Evolutionary conservation across 2,888 invertebrate species (phyloP), one percentile per base, ranked within the genome.

Genomic region (Invenusta paracnida): DNA sequence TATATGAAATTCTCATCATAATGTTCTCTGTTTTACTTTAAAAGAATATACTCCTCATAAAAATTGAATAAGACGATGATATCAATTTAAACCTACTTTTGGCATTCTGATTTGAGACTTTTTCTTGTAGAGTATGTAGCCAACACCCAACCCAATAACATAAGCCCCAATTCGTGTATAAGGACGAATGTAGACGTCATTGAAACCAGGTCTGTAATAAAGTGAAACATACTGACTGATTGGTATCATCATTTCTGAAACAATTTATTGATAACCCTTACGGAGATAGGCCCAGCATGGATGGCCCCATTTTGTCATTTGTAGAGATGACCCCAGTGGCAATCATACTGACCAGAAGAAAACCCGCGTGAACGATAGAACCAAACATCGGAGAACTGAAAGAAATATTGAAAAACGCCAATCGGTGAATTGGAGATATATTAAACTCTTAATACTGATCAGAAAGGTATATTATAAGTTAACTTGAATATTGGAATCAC

Each of bases 161-260:
- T 92, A 92, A 0, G 92, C 92, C 0, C 91, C 91, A 86, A 92
- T 90, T 81, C 92, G 89, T 81, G 90, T 89, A 89, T 91, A 93
- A 0, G 92, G 92, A 73, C 90, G 90, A 29, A 91, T 89, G 88
- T 92, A 93, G 1, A 91, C 88, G 79, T 89, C 89, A 29, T 88
- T 85, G 30, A 82, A 84, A 17, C 66, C 85, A 11, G 23, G n/a
- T 2, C 30, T 28, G 81, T 17, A 28, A 27, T 31, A 28, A n/a
- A n/a, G 28, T 27, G 73, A 23, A 29, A 23, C 31, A 30, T 28
- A n/a, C n/a, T n/a, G n/a, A n/a, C n/a, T n/a, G n/a, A n/a, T n/a
- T n/a, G n/a, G n/a, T n/a, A n/a, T n/a, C n/a, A n/a, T n/a, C n/a
- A n/a, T n/a, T n/a, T n/a, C n/a, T n/a, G n/a, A n/a, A n/a, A n/a